Conservation (phyloP, 2,113 vertebrate genomes). For the Xerus inauris region DNA sequence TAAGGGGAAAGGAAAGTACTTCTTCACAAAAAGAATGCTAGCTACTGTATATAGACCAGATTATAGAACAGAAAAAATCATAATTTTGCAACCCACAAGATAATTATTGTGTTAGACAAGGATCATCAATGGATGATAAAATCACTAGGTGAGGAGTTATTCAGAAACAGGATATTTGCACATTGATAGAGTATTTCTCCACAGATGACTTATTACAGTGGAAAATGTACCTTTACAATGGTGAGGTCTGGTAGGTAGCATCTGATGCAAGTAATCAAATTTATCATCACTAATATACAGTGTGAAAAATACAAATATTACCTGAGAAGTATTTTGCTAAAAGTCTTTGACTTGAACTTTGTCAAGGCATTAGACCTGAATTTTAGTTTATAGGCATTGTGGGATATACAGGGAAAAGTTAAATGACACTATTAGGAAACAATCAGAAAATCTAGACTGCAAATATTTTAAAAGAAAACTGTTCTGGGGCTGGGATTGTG, state of each 20-base stretch:
- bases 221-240: neutral
- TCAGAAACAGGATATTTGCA: neutral
- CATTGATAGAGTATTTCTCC: neutral
- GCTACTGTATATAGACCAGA: neutral
- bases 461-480: constrained; percentile 10
- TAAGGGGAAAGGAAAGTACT: neutral
- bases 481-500: no score
- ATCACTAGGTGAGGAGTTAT: neutral
- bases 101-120: constrained; percentile 27
- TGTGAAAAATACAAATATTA: neutral
- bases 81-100: neutral
- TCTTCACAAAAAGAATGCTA: constrained; percentile 24
- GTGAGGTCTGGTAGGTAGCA: neutral
- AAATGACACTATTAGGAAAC: neutral
- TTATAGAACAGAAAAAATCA: constrained; percentile 1
- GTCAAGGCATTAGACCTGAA: neutral
- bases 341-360: constrained; percentile 34
- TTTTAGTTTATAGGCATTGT: constrained; percentile 21
- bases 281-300: neutral
- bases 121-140: constrained; percentile 17
- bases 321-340: neutral
- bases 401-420: neutral
- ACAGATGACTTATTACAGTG: constrained; percentile 13
- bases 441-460: constrained; percentile 18
- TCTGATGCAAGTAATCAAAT: neutral